Evolutionary conservation across 2,888 invertebrate genomes (phyloP).

Genomic region (Heliconius sara): DNA sequence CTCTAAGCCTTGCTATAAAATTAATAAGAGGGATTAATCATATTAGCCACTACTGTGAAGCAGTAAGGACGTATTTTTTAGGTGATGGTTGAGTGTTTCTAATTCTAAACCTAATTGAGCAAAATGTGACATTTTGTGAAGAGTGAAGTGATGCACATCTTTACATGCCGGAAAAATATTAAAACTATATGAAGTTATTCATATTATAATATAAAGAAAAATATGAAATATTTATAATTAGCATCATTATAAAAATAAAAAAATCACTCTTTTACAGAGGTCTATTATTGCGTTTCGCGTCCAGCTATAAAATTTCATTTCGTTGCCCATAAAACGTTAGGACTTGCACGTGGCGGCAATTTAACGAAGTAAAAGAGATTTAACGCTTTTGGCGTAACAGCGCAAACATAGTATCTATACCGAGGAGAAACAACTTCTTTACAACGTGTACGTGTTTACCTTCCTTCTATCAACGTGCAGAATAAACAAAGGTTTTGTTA

Average conservation of each 20-base stretch:
- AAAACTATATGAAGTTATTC: not conserved
- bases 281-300: slow-evolving; percentile 38
- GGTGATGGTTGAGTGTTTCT: too few relatives aligned
- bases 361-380: slow-evolving; percentile 40
- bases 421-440: slow-evolving; percentile 3
- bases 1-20: too few relatives aligned
- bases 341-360: slow-evolving; percentile 37
- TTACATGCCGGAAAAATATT: too few relatives aligned
- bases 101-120: too few relatives aligned
- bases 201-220: not conserved
- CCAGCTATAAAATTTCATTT: slow-evolving; percentile 44
- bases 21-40: too few relatives aligned
- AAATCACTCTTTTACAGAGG: slow-evolving; percentile 18
- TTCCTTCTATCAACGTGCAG: not conserved
- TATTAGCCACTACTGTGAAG: too few relatives aligned
- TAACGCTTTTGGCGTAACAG: slow-evolving; percentile 27
- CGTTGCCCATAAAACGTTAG: slow-evolving; percentile 43
- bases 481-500: not conserved
- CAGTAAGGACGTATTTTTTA: too few relatives aligned
- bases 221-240: not conserved
- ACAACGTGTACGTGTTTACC: not conserved
- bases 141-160: too few relatives aligned
- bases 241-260: not conserved
- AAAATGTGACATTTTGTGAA: not conserved
- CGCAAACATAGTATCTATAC: slow-evolving; percentile 10